A percentile compares a stretch with the other conserved stretches of the same genome.
phyloP scores from a whole-genome alignment of 1,140 invertebrate genomes.

The Melipona quadrifasciata region DNA sequence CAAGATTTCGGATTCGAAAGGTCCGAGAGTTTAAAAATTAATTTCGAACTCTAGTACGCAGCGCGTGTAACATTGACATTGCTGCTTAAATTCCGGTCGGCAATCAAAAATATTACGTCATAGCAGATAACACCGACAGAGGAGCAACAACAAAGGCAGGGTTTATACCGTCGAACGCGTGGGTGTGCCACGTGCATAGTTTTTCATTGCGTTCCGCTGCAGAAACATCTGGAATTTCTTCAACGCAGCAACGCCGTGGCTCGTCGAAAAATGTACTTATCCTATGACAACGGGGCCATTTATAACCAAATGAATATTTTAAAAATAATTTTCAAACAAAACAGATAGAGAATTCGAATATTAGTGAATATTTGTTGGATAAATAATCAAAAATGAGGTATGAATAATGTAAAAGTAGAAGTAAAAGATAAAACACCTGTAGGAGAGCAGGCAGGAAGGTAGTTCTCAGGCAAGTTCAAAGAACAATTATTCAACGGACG shows the following conservation, averaged over 20 bases:
- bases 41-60: no score
- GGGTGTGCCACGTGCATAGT: neutral
- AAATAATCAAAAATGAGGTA: neutral
- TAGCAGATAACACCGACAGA: neutral
- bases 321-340: neutral
- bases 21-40: no score
- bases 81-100: conserved; percentile 19
- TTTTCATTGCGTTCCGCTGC: neutral
- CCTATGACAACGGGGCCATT: neutral
- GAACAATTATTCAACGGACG: neutral
- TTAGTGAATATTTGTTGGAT: no score
- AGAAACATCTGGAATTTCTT: neutral
- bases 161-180: conserved; percentile 19
- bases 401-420: no score
- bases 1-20: no score
- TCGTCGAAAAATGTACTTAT: neutral
- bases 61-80: conserved; percentile 58
- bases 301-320: neutral
- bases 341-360: neutral
- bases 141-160: conserved; percentile 6
- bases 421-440: no score
- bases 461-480: neutral
- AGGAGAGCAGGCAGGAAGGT: neutral
- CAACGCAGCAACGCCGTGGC: neutral
- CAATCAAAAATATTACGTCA: conserved; percentile 29